Conservation (phyloP, 2,113 vertebrate species). For the Paralichthys olivaceus region DNA sequence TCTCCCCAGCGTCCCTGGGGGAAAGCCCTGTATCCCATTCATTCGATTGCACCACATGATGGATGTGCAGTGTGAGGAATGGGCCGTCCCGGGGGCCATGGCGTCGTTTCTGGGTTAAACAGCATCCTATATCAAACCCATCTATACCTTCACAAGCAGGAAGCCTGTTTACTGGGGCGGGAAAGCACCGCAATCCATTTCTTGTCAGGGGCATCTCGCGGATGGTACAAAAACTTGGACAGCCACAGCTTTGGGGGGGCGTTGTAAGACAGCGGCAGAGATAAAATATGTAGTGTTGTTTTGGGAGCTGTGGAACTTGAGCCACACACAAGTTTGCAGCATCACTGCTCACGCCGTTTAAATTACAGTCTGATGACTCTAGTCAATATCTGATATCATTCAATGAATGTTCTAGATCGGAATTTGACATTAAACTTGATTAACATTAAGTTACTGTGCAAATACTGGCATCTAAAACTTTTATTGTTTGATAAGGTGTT, state of each 20-base stretch:
- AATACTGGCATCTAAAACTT: neutral
- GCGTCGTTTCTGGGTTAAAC: slow-evolving; percentile 82
- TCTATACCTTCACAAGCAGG: slow-evolving; percentile 75
- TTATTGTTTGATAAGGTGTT: too few relatives aligned
- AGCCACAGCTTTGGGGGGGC: slow-evolving; percentile 42
- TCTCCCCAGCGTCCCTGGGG: slow-evolving; percentile 62
- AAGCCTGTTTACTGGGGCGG: slow-evolving; percentile 74
- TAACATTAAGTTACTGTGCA: neutral
- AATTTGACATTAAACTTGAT: neutral
- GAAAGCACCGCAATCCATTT: slow-evolving; percentile 73
- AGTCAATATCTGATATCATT: neutral
- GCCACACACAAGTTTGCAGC: neutral
- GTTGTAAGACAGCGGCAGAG: slow-evolving; percentile 35
- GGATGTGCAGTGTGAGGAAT: slow-evolving; percentile 79
- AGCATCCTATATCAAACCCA: slow-evolving; percentile 77
- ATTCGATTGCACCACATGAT: slow-evolving; percentile 77
- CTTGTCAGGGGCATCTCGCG: slow-evolving; percentile 65
- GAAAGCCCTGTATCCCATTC: slow-evolving; percentile 72
- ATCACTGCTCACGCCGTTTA: neutral
- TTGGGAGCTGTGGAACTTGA: slow-evolving; percentile 7
- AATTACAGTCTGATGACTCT: neutral
- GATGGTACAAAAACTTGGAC: slow-evolving; percentile 56
- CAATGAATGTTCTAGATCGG: neutral
- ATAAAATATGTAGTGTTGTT: slow-evolving; percentile 49
- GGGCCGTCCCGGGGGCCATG: slow-evolving; percentile 61